Base-by-base conservation (phyloP, 2,888 invertebrate genomes). In the Campopleginae sp. region DNA sequence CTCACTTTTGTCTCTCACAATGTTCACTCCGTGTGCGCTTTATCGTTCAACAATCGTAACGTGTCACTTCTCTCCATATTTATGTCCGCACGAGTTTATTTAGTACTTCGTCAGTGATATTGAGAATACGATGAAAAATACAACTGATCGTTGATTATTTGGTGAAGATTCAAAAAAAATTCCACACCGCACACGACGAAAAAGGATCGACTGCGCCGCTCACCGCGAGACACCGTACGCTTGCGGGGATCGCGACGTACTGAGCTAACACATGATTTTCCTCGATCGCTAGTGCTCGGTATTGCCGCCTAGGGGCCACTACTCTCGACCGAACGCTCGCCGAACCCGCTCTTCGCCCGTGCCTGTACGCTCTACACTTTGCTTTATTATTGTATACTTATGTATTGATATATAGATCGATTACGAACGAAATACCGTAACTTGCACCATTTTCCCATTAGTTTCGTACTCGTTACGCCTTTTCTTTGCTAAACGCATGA, bases 271-370 rank as follows among this genome's bases (percentile, higher is more conserved):
- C 88, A 88, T 88, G 88, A 88, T 87, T 87, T 84, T 77, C 75
- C 61, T 77, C 70, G 75, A 80, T 80, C 71, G 19, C 38, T 91
- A 90, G 90, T 90, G 86, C 54, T 14, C 27, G 3, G 74, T 80
- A 80, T 80, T 23, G 85, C 74, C 88, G 86, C 46, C 6, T n/a
- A 90, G 91, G 58, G 83, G 88, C 90, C 90, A 86, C 79, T 89
- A 90, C 89, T 76, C 23, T 19, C 19, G 54, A 23, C 70, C 38
- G 80, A 27, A 31, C 61, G 19, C 31, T 75, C 63, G 46, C 23
- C 44, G 74, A 61, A n/a, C 74, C 17, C 72, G 58, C 38, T 58
- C 33, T 31, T 42, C 42, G 38, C 19, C 14, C 2, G 46, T 44
- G 19, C 14, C 72, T 14, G 23, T 54, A 42, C 31, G 19, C 17